A percentile compares a stretch with the other conserved stretches of the same genome.
phyloP scores from a whole-genome alignment of 2,113 vertebrate genomes.

The Carollia perspicillata region DNA sequence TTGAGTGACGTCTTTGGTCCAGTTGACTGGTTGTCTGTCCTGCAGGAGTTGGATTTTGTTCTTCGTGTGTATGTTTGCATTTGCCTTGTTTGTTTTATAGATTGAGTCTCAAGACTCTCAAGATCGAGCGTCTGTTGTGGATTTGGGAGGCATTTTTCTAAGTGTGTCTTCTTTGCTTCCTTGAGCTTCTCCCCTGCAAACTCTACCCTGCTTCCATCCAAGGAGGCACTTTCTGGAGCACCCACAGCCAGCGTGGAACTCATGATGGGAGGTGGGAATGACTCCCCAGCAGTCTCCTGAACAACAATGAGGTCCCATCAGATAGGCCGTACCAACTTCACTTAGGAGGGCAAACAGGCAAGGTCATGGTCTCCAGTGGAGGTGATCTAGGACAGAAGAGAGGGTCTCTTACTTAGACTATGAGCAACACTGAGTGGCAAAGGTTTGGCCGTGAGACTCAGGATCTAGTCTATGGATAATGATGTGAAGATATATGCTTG shows the following conservation, averaged over 20 bases:
- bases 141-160: background rate
- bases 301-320: background rate
- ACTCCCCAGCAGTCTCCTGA: background rate
- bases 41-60: no score
- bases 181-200: background rate
- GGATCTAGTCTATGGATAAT: no score
- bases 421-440: no score
- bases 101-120: no score
- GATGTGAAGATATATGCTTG: no score
- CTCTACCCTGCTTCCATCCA: no score
- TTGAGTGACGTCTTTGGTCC: no score
- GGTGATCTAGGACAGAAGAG: background rate
- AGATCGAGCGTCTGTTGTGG: background rate
- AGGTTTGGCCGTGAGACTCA: no score
- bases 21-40: no score
- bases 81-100: background rate
- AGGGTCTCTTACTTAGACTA: background rate
- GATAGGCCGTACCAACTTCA: background rate
- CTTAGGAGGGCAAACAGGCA: background rate
- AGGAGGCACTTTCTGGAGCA: no score
- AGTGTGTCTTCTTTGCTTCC: background rate
- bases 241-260: no score
- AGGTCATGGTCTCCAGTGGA: background rate
- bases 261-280: background rate
- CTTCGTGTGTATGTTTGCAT: background rate